Conservation (phyloP, 92 coral and sea anemone species). For the Porites rus region DNA sequence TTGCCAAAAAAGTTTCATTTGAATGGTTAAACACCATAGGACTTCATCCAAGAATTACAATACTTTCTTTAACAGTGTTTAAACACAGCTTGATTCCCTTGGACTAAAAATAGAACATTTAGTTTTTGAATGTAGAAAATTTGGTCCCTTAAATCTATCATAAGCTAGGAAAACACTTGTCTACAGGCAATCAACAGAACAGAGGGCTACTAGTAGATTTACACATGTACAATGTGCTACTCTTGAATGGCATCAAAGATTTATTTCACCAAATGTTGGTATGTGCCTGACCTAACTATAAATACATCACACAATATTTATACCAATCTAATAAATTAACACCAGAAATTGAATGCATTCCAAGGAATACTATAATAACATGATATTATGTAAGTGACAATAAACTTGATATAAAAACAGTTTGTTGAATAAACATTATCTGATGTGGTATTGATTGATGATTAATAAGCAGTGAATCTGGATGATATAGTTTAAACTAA, state of each 20-base stretch:
- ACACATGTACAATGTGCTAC: neutral
- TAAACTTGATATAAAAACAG: neutral
- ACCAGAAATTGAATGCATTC: neutral
- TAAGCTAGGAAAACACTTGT: too few relatives aligned
- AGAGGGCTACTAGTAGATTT: too few relatives aligned
- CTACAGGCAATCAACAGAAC: too few relatives aligned
- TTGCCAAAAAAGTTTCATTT: too few relatives aligned
- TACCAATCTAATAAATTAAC: neutral
- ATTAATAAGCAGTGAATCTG: conserved; percentile 9
- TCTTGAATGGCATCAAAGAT: neutral
- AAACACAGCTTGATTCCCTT: too few relatives aligned
- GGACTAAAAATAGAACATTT: too few relatives aligned
- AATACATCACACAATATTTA: neutral
- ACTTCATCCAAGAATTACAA: too few relatives aligned
- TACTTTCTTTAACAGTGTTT: too few relatives aligned
- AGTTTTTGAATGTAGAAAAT: too few relatives aligned
- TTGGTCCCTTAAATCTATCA: too few relatives aligned
- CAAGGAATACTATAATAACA: neutral
- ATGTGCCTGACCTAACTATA: neutral
- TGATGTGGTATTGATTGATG: conserved; percentile 4
- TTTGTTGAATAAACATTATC: conserved; percentile 17
- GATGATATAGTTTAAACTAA: neutral
- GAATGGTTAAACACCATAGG: too few relatives aligned
- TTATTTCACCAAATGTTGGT: too few relatives aligned
- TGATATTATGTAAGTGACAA: neutral